Base-by-base conservation (phyloP, 2,888 invertebrate genomes). In the Eristalinus aeneus region DNA sequence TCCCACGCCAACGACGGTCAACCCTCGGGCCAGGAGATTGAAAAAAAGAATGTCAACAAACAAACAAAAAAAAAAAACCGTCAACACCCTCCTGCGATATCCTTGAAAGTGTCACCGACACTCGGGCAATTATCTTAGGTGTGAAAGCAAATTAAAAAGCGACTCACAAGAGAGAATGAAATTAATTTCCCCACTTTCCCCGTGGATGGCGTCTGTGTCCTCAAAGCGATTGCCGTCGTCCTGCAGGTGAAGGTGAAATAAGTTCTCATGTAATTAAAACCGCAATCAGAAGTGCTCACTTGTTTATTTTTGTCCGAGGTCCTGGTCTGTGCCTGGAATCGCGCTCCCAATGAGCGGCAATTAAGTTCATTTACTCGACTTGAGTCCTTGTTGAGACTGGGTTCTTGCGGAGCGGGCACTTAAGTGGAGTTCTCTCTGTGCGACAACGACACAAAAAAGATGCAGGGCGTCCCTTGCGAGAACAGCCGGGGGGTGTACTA, bases 111-210 rank as follows among this genome's bases (percentile, higher is more conserved):
- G 92, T 91, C 91, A 92, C 88, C 91, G 90, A 89, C 92, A 92
- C 89, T 90, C 90, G 78, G 89, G 91, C 91, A 92, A 92, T 92
- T 92, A 92, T 92, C 90, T 90, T 90, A 92, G 92, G 92, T 92
- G 91, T 89, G 90, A 90, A 89, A 90, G 89, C 88, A 89, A 89
- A 89, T 90, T 89, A 88, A 89, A 87, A 84, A 80, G 78, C 9
- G 64, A 75, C 34, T 53, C 10, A 63, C 61, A 67, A 65, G 67
- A 53, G 61, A 73, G 77, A 71, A 86, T 81, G 68, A 81, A 81
- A 86, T 86, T 82, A 86, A 78, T 86, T 82, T 86, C 82, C 77
- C 74, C 36, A 16, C 5, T 65, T 61, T 68, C 16, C 46, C 39
- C 39, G 46, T 32, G 12, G 36, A 53, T 46, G 22, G 58, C 32